phyloP scores from a whole-genome alignment of 2,113 vertebrate species.

The Agapornis roseicollis region DNA sequence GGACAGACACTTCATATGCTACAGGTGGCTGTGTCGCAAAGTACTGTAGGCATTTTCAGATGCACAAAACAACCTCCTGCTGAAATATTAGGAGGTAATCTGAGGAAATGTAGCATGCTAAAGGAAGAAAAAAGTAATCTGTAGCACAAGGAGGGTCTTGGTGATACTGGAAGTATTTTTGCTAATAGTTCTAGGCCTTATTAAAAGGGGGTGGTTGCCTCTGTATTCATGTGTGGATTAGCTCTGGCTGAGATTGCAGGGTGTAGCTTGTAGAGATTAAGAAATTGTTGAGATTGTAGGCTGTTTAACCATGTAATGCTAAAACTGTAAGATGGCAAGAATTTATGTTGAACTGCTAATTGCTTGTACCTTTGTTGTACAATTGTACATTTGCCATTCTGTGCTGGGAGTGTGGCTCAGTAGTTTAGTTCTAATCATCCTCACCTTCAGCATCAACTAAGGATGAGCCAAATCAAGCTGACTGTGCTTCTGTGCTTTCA shows the following conservation, averaged over 20 bases:
- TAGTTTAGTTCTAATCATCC: not conserved
- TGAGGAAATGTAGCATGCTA: not conserved
- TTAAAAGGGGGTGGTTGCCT: fast-evolving
- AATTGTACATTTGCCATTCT: fast-evolving
- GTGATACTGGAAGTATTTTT: not conserved
- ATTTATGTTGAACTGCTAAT: not conserved
- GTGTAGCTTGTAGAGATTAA: fast-evolving
- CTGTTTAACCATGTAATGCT: fast-evolving
- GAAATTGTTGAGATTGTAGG: not conserved
- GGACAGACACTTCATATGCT: not conserved
- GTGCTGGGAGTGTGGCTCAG: fast-evolving
- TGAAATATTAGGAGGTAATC: not conserved
- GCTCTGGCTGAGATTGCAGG: not conserved
- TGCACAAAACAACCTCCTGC: not conserved
- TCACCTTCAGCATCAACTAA: not conserved
- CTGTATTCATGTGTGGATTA: not conserved
- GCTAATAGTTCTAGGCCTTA: not conserved
- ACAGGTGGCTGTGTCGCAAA: fast-evolving
- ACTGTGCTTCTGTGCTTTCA: not conserved
- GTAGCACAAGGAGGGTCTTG: not conserved
- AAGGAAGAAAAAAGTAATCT: not conserved
- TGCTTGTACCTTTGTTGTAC: not conserved
- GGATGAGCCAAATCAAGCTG: not conserved
- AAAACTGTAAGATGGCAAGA: not conserved
- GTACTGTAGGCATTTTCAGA: not conserved